These are phyloP conservation scores for Manis crassicaudata DNA, from an alignment of 2,797 vertebrate species.

Conservation along the genomic window DNA sequence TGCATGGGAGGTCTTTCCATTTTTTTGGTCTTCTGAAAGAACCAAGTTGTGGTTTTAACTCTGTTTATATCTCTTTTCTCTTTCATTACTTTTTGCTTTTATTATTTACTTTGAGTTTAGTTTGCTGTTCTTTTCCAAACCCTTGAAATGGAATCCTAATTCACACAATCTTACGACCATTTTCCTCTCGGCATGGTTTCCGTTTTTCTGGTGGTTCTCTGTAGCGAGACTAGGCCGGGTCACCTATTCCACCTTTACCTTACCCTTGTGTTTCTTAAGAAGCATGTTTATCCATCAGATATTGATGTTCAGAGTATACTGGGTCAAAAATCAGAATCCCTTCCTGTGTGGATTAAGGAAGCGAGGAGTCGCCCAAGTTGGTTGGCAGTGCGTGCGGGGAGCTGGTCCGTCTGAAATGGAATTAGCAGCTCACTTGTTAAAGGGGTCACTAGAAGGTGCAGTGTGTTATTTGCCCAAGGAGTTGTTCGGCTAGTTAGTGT, in stretches of 20 bases:
- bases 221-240: neutral
- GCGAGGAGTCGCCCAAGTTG: neutral
- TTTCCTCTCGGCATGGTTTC: too few relatives aligned
- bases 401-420: neutral
- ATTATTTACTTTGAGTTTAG: neutral
- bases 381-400: neutral
- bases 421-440: too few relatives aligned
- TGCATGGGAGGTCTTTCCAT: neutral
- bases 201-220: neutral
- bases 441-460: neutral
- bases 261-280: neutral
- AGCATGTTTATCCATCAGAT: neutral
- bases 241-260: neutral
- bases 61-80: neutral
- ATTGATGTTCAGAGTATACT: neutral
- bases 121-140: neutral
- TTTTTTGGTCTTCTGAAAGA: neutral
- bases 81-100: neutral
- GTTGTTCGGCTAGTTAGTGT: neutral
- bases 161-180: rapidly evolving
- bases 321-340: neutral
- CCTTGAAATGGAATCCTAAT: neutral
- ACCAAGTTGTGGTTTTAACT: neutral
- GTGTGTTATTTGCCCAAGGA: neutral
- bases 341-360: neutral